These are phyloP conservation scores for Cetoscarus ocellatus DNA, from an alignment of 2,797 vertebrate species.

Conservation along the genomic window DNA sequence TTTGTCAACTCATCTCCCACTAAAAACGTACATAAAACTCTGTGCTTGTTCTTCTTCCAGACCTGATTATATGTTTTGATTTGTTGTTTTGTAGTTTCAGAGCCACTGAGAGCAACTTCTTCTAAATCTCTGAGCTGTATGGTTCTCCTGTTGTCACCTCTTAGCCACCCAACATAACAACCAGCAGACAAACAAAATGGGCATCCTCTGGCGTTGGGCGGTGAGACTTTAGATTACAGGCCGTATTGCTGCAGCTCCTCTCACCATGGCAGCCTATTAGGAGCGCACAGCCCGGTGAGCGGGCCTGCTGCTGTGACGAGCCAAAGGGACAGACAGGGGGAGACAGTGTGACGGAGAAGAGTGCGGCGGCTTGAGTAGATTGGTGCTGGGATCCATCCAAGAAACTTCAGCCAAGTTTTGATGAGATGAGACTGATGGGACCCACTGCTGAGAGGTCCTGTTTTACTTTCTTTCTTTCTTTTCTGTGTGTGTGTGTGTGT, in stretches of 20 bases:
- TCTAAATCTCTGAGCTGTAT: slow-evolving; percentile 20
- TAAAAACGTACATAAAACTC: not conserved
- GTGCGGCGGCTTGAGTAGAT: slow-evolving; percentile 54
- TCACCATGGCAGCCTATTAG: slow-evolving; percentile 70
- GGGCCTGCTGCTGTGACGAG: slow-evolving; percentile 75
- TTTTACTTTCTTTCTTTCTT: slow-evolving; percentile 53
- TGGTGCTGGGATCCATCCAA: slow-evolving; percentile 71
- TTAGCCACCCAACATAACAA: slow-evolving; percentile 47
- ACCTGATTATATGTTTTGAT: slow-evolving; percentile 21
- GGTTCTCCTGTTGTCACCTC: slow-evolving; percentile 48
- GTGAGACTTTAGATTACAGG: slow-evolving; percentile 67
- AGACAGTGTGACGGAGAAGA: slow-evolving; percentile 79
- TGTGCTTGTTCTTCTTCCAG: not conserved
- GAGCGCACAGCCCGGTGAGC: slow-evolving; percentile 53
- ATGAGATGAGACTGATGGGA: slow-evolving; percentile 77
- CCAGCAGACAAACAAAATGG: slow-evolving; percentile 53
- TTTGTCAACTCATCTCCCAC: not conserved
- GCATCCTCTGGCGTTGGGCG: slow-evolving; percentile 60
- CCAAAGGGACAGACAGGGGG: slow-evolving; percentile 79
- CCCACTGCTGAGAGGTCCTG: slow-evolving; percentile 65
- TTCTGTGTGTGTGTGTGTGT: slow-evolving; percentile 5
- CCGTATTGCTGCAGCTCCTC: slow-evolving; percentile 48
- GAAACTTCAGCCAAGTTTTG: slow-evolving; percentile 80
- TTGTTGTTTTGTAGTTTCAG: slow-evolving; percentile 12
- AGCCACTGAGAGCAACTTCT: slow-evolving; percentile 8